Conservation (phyloP, 2,113 vertebrate genomes). For the Leptocoma aspasia region DNA sequence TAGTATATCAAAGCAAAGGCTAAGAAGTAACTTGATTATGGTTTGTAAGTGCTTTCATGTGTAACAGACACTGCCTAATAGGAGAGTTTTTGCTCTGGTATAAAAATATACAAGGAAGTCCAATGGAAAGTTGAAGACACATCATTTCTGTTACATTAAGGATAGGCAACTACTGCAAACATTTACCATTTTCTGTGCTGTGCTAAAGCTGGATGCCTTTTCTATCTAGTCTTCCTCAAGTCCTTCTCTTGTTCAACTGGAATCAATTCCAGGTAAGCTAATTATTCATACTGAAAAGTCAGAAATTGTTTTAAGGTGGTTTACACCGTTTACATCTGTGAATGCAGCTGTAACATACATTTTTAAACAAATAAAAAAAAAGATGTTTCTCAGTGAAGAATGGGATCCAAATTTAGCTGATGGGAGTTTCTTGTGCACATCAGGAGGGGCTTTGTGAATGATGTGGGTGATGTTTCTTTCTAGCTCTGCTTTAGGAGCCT, state of each 20-base stretch:
- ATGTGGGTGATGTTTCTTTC: background rate
- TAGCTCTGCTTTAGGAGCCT: background rate
- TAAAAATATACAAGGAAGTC: background rate
- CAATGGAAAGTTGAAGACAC: background rate
- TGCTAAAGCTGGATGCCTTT: background rate
- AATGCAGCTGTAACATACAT: background rate
- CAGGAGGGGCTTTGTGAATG: background rate
- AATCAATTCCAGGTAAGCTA: background rate
- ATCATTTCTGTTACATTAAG: background rate
- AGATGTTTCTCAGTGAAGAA: background rate
- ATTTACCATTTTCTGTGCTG: background rate
- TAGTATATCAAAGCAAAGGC: background rate
- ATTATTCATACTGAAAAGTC: background rate
- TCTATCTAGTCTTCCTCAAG: background rate
- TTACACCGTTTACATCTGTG: background rate
- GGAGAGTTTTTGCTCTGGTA: background rate
- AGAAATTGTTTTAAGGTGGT: background rate
- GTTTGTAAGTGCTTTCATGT: conserved; percentile 23
- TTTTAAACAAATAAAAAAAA: background rate
- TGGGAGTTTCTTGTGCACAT: background rate
- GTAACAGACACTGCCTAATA: background rate
- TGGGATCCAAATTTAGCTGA: background rate
- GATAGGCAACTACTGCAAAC: background rate
- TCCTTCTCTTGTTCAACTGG: background rate
- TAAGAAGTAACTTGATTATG: conserved; percentile 17